Conservation (phyloP, 1,140 invertebrate species). For the Drosophila pectinifera region DNA sequence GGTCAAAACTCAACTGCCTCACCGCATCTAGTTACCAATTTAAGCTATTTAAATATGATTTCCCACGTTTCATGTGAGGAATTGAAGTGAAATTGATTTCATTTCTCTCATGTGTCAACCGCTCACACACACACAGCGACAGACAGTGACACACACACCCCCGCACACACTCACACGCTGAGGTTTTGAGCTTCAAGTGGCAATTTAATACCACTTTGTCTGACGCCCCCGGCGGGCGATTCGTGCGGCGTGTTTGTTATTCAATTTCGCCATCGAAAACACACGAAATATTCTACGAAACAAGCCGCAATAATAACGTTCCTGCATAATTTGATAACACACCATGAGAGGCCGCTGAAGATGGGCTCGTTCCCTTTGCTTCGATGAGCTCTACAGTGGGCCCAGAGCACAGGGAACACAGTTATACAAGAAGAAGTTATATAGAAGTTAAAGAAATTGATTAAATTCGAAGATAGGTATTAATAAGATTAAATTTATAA, state of each 20-base stretch:
- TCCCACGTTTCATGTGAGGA: constrained; percentile 28
- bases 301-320: constrained; percentile 78
- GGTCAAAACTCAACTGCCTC: constrained; percentile 16
- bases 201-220: constrained; percentile 77
- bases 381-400: constrained; percentile 51
- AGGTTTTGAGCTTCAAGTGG: constrained; percentile 63
- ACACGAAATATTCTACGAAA: constrained; percentile 62
- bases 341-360: constrained; percentile 39
- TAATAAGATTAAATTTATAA: neutral
- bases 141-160: constrained; percentile 3
- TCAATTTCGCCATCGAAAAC: constrained; percentile 72
- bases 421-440: neutral
- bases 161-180: constrained; percentile 1
- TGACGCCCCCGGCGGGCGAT: constrained; percentile 27
- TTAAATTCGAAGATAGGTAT: neutral
- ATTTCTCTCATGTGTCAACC: constrained; percentile 32
- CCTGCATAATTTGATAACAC: constrained; percentile 73
- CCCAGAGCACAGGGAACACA: accelerated
- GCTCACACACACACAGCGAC: constrained; percentile 2
- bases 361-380: constrained; percentile 37
- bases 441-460: no score
- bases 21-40: constrained; percentile 25
- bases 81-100: constrained; percentile 50
- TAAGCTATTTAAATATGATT: constrained; percentile 46
- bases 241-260: constrained; percentile 63